These are phyloP conservation scores for Cetoscarus ocellatus DNA, from an alignment of 2,797 vertebrate genomes.

Conservation along the genomic window DNA sequence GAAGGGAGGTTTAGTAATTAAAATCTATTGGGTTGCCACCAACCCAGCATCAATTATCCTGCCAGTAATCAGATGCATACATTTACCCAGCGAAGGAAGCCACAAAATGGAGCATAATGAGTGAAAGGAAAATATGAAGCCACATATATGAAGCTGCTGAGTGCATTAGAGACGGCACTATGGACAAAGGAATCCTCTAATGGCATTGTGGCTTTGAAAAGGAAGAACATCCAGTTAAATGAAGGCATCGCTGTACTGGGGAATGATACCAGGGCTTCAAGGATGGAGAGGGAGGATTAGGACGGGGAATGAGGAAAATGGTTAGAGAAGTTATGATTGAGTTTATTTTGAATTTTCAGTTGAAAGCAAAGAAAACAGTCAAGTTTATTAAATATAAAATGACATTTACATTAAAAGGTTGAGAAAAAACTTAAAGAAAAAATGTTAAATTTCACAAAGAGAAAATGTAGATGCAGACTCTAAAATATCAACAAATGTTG, in stretches of 20 bases:
- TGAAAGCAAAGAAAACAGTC: no score
- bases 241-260: constrained; percentile 18
- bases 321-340: no score
- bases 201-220: constrained; percentile 54
- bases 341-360: no score
- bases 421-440: no score
- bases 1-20: constrained; percentile 64
- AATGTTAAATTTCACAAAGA: no score
- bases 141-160: constrained; percentile 36
- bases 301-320: no score
- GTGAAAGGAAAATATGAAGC: constrained; percentile 37
- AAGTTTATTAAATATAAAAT: no score
- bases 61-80: constrained; percentile 51
- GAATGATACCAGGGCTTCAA: constrained; percentile 19
- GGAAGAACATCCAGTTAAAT: constrained; percentile 35
- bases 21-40: constrained; percentile 64
- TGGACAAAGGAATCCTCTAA: constrained; percentile 51
- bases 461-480: no score
- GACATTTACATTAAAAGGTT: no score
- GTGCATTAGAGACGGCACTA: constrained; percentile 48
- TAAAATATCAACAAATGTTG: no score
- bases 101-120: constrained; percentile 16
- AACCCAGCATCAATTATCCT: constrained; percentile 61
- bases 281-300: constrained; percentile 17
- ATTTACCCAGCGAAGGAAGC: constrained; percentile 54